Conservation (phyloP, 2,113 vertebrate genomes). For the Chaenocephalus aceratus region DNA sequence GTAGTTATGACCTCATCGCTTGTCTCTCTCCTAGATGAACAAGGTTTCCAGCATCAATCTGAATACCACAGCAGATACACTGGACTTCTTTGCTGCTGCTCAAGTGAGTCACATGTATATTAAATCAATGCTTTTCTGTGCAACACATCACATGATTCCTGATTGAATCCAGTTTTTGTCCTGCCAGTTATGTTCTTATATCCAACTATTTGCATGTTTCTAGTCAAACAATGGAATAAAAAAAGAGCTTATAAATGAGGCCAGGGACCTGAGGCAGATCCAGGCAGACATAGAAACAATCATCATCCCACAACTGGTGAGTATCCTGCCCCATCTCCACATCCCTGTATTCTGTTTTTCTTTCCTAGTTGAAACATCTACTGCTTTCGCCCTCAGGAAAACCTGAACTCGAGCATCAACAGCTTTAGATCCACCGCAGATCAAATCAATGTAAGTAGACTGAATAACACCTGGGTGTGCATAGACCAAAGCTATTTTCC, state of each 20-base stretch:
- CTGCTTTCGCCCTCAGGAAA: conserved; percentile 69
- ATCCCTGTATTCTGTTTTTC: background rate
- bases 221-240: rapidly evolving
- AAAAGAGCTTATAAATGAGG: conserved; percentile 46
- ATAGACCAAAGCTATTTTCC: background rate
- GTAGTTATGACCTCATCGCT: background rate
- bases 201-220: background rate
- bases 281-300: conserved; percentile 66
- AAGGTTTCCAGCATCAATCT: conserved; percentile 70
- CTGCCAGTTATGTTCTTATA: background rate
- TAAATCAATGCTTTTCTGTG: background rate
- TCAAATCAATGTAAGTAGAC: conserved; percentile 76
- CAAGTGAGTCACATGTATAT: conserved; percentile 61
- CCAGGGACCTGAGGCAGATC: conserved; percentile 64
- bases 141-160: background rate
- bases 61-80: conserved; percentile 47
- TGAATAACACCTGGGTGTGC: background rate
- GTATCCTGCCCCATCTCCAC: background rate
- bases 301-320: conserved; percentile 81
- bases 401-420: conserved; percentile 71
- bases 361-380: background rate
- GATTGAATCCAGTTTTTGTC: background rate
- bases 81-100: background rate
- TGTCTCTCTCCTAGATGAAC: conserved; percentile 68
- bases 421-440: conserved; percentile 33